Evolutionary conservation across 2,888 invertebrate genomes (phyloP), one percentile per base, ranked within the genome.

Genomic region (Acronicta alni): DNA sequence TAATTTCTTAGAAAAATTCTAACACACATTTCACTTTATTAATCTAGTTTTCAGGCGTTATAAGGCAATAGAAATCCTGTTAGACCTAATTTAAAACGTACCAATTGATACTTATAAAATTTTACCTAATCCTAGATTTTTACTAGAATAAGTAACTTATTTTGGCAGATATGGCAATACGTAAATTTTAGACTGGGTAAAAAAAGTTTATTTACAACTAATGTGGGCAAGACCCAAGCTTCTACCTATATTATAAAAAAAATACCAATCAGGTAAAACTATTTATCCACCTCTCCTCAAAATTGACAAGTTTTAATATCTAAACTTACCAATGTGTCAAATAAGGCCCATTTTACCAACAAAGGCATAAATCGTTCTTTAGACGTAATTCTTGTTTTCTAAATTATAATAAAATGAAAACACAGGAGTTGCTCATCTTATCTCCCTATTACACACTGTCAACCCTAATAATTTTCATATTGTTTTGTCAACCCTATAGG

Each of bases 81-180:
- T 51, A 64, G 44, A 14, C 32, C 14, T 71, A 48, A 44, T 32
- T 15, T 39, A 44, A 14, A 44, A 37, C 42, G 20, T 52, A 37
- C 53, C 59, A 58, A 67, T 54, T 67, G 49, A 41, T 59, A 72
- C 68, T 55, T 35, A 47, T 64, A 41, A 41, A 66, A 38, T 26
- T 55, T 26, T 39, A 42, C 23, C 30, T 54, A 47, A 20, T 47
- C 16, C 48, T 49, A 66, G 7, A 35, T 35, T 46, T 67, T 57
- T 43, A 35, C 49, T 39, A 57, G 57, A 42, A 37, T 37, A 47
- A 47, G 10, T 26, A 23, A 51, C 14, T 59, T 67, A 59, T 47
- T 67, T 68, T 67, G 54, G 73, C 68, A 67, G 20, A 67, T 67
- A 72, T 67, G 48, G 67, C 57, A 57, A 43, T 67, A 52, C 17